These are phyloP conservation scores for Tragelaphus eurycerus DNA, from an alignment of 2,797 vertebrate species.

Conservation along the genomic window DNA sequence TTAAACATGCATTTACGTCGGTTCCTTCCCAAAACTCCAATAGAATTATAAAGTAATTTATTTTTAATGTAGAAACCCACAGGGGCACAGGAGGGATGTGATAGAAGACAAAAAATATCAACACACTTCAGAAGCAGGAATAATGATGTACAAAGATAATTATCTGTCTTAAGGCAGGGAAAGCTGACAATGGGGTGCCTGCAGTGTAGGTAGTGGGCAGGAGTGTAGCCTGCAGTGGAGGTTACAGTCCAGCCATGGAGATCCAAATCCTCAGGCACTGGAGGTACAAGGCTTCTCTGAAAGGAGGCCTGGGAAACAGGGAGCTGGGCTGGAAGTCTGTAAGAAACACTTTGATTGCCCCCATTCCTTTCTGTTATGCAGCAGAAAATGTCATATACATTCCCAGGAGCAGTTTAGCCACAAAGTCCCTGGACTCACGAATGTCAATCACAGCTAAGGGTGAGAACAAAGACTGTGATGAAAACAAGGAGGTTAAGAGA, in stretches of 20 bases:
- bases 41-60: not conserved
- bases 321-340: not conserved
- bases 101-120: not conserved
- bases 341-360: not conserved
- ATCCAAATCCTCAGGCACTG: not conserved
- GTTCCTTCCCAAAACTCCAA: not conserved
- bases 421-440: not conserved
- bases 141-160: not conserved
- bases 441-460: not conserved
- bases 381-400: not conserved
- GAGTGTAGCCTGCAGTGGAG: not conserved
- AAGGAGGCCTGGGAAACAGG: not conserved
- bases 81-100: not conserved
- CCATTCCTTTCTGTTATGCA: not conserved
- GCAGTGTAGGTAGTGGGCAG: not conserved
- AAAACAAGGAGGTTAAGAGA: not conserved
- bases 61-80: not conserved
- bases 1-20: not conserved
- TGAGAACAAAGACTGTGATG: not conserved
- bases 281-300: not conserved
- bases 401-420: not conserved
- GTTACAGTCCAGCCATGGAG: not conserved
- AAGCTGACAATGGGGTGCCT: not conserved
- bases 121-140: not conserved
- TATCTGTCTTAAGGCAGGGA: not conserved